These are phyloP conservation scores for Ochotona princeps DNA, from an alignment of 2,113 vertebrate genomes.

Conservation along the genomic window DNA sequence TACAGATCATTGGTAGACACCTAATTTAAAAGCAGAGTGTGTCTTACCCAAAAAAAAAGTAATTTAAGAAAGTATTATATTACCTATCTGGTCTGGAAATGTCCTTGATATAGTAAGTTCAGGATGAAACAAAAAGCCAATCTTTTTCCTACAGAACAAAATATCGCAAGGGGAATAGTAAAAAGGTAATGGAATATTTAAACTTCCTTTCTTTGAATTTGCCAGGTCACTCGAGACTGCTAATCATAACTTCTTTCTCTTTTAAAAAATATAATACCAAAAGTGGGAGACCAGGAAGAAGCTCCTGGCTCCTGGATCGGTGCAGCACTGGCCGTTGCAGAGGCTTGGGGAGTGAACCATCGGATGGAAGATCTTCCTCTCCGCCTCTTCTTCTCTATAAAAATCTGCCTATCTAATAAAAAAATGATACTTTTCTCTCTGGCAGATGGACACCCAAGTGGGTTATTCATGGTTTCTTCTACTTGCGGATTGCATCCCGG, in stretches of 20 bases:
- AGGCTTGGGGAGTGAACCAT: no score
- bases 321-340: no score
- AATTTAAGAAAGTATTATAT: neutral
- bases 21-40: neutral
- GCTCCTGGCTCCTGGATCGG: no score
- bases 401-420: no score
- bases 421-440: conserved; percentile 2
- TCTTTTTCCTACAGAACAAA: neutral
- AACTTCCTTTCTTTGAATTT: neutral
- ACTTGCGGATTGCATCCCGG: neutral
- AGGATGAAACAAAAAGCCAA: neutral
- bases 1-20: neutral
- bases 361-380: no score
- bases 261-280: neutral
- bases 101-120: neutral
- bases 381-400: no score
- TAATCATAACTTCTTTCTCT: neutral
- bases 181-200: neutral
- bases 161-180: neutral
- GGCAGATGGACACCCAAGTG: neutral
- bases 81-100: neutral
- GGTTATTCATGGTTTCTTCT: neutral
- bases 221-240: neutral
- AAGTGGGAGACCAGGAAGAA: no score
- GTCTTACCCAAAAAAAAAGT: neutral